Evolutionary conservation across 2,888 invertebrate species (phyloP).

Genomic region (Matsumyia berberina): DNA sequence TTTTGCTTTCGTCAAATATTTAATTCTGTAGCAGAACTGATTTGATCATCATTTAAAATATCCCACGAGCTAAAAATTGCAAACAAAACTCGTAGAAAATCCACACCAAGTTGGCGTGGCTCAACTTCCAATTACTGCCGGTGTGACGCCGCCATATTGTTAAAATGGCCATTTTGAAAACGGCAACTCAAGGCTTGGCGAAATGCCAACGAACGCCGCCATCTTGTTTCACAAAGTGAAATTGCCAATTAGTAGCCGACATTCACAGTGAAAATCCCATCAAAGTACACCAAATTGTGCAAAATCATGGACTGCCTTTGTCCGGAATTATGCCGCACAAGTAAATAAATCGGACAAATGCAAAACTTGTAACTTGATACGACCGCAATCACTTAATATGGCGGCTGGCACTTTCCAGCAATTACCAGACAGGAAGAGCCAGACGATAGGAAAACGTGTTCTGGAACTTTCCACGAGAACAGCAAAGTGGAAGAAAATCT

Average conservation of each 20-base stretch:
- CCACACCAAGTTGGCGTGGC: constrained; percentile 51
- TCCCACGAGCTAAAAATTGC: constrained; percentile 24
- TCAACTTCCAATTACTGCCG: constrained; percentile 26
- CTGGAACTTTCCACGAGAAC: constrained; percentile 56
- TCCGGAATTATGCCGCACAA: constrained; percentile 10
- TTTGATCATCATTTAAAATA: constrained; percentile 80
- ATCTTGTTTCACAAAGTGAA: constrained; percentile 57
- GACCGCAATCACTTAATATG: constrained; percentile 44
- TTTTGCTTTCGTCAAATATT: constrained; percentile 82
- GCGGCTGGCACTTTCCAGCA: constrained; percentile 55
- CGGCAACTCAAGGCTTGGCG: constrained; percentile 61
- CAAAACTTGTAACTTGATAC: constrained; percentile 37
- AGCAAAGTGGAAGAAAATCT: neutral
- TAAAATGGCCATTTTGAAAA: constrained; percentile 66
- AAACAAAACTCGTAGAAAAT: constrained; percentile 41
- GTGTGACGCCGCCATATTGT: constrained; percentile 65
- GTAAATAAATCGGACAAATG: neutral
- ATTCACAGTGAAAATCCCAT: constrained; percentile 18
- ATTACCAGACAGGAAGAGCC: constrained; percentile 27
- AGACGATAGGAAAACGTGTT: constrained; percentile 59
- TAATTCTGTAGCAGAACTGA: constrained; percentile 84
- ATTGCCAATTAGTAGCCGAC: constrained; percentile 46
- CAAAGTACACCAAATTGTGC: neutral
- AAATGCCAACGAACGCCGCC: constrained; percentile 62
- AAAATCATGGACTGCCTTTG: neutral